Conservation (phyloP, 2,888 invertebrate genomes). For the Lithophane leautieri region DNA sequence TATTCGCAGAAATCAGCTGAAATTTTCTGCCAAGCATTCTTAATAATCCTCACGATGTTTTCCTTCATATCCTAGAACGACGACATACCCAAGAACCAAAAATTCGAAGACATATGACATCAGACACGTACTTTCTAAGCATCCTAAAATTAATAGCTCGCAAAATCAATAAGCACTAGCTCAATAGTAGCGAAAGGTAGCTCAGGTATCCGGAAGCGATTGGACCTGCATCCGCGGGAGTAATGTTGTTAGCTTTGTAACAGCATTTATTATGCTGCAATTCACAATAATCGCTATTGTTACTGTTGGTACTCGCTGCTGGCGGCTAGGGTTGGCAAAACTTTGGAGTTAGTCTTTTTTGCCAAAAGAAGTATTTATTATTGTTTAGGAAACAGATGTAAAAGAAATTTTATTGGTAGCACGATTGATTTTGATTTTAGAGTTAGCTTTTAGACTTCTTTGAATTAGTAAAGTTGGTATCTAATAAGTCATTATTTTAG, state of each 20-base stretch:
- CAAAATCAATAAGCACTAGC: slow-evolving; percentile 14
- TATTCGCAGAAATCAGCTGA: not conserved
- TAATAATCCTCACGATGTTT: not conserved
- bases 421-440: not conserved
- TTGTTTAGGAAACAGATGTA: not conserved
- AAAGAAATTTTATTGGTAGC: not conserved
- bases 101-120: too few relatives aligned
- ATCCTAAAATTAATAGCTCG: slow-evolving; percentile 4
- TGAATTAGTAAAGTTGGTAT: too few relatives aligned
- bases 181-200: not conserved
- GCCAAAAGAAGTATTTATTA: not conserved
- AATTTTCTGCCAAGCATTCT: not conserved
- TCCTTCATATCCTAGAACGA: too few relatives aligned
- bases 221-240: slow-evolving; percentile 50
- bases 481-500: too few relatives aligned
- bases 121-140: not conserved
- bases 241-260: slow-evolving; percentile 67
- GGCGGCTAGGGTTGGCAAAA: slow-evolving; percentile 50
- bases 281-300: slow-evolving; percentile 60
- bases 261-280: slow-evolving; percentile 67
- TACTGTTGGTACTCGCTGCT: slow-evolving; percentile 29
- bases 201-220: slow-evolving; percentile 47
- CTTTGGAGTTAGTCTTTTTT: not conserved
- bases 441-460: not conserved
- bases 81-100: too few relatives aligned